Base-by-base conservation (phyloP, 2,888 invertebrate genomes). In the Apamea anceps region DNA sequence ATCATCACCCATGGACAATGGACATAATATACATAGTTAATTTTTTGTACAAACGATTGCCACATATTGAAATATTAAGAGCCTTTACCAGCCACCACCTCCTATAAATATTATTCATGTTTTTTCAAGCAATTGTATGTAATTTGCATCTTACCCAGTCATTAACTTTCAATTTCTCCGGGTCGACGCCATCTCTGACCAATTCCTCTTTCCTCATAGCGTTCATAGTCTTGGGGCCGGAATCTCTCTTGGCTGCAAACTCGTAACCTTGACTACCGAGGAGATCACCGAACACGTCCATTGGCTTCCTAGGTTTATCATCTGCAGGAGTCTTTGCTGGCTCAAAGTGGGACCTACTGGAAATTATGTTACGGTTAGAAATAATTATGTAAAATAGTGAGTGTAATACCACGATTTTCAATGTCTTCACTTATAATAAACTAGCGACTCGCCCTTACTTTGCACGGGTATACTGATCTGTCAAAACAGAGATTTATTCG, bases 161-260 rank as follows among this genome's bases (percentile, higher is more conserved):
- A 89, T 97, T 95, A 87, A 98, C 97, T 95, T 98, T 99, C 72
- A 99, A 94, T 94, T 98, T 98, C 87, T 99, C 99, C 0, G 99
- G 99, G 96, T 99, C 99, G 98, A 99, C 99, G 15, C 80, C 80
- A 79, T 98, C 98, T 90, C 97, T 98, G 1, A 98, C 98, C 91
- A 99, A 96, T 90, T 99, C 98, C 85, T 98, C 98, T 92, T 99
- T 99, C 48, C 99, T 97, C 99, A 99, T 99, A 85, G 98, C 99
- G 93, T 99, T 99, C 91, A 99, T 99, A 3, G 99, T 99, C 88
- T 98, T 97, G 0, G 99, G 99, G 2, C 98, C 98, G 65, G 98
- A 97, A 83, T 98, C 98, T 90, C 98, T 98, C 71, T 98, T 98
- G 12, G 97, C 96, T 68, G 97, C 98, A 95, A 99, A 99, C 85